phyloP scores from a whole-genome alignment of 2,113 vertebrate genomes.

The Macroglossus sobrinus region DNA sequence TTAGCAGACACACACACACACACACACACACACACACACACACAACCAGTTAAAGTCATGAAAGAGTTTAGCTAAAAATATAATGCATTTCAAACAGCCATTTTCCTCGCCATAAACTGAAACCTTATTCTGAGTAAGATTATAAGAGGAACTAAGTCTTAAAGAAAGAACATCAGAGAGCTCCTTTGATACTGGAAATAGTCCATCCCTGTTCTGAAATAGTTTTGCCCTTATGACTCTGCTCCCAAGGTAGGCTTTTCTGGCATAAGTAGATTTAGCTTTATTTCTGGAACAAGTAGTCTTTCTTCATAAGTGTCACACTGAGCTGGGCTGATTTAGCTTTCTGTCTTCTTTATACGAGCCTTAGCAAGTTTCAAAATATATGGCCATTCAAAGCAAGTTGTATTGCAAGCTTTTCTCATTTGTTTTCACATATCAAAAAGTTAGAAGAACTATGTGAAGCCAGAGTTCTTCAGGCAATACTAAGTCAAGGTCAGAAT shows the following conservation, averaged over 20 bases:
- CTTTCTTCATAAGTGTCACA: conserved; percentile 73
- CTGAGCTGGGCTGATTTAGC: conserved; percentile 65
- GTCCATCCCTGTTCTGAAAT: conserved; percentile 62
- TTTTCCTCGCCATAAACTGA: not conserved
- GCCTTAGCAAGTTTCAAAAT: conserved; percentile 67
- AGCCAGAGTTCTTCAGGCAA: conserved; percentile 3
- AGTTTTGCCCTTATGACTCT: conserved; percentile 67
- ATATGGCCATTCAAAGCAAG: conserved; percentile 52
- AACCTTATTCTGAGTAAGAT: conserved; percentile 27
- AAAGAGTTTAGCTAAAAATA: conserved; percentile 6
- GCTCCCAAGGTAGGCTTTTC: conserved; percentile 67
- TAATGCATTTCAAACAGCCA: not conserved
- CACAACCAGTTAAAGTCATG: not conserved
- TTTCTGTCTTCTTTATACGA: conserved; percentile 71
- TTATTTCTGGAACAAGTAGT: conserved; percentile 72
- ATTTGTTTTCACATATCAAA: conserved; percentile 70
- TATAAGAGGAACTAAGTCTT: conserved; percentile 27
- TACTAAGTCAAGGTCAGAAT: conserved; percentile 41
- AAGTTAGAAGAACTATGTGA: conserved; percentile 54
- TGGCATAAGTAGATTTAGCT: conserved; percentile 74
- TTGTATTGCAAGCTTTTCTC: conserved; percentile 55
- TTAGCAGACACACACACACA: not conserved
- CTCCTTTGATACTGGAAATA: conserved; percentile 63
- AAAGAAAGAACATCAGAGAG: conserved; percentile 47
- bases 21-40: not conserved